phyloP scores from a whole-genome alignment of 1,140 invertebrate species.

The Drosophila pandora region DNA sequence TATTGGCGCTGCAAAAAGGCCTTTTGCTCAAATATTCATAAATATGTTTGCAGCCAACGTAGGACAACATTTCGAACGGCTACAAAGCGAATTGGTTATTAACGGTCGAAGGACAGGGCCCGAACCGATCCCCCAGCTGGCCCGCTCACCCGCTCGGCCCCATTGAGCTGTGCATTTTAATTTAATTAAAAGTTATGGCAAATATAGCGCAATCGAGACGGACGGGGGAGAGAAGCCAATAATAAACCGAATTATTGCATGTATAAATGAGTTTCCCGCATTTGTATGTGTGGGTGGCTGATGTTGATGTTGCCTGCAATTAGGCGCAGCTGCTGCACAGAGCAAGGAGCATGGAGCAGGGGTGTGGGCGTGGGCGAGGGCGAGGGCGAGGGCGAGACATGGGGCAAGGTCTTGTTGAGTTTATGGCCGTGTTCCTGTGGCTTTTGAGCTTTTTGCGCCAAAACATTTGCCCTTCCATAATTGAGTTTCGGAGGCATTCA shows the following conservation, averaged over 20 bases:
- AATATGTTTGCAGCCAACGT: constrained; percentile 61
- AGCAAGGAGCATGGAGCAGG: background rate
- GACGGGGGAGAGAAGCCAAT: constrained; percentile 48
- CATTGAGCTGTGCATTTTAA: constrained; percentile 80
- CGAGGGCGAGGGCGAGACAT: background rate
- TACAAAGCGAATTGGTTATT: constrained; percentile 81
- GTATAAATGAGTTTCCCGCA: constrained; percentile 77
- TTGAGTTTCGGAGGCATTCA: constrained; percentile 72
- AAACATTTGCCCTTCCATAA: constrained; percentile 72
- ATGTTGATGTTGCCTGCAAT: constrained; percentile 68
- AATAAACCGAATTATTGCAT: constrained; percentile 82
- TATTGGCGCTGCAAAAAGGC: background rate
- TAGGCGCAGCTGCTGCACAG: constrained; percentile 69
- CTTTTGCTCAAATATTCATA: constrained; percentile 76
- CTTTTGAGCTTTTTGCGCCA: constrained; percentile 78
- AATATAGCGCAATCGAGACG: constrained; percentile 58
- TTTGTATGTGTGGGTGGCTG: constrained; percentile 29
- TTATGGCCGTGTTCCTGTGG: constrained; percentile 67
- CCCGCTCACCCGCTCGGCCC: constrained; percentile 7
- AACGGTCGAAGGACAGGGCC: constrained; percentile 40
- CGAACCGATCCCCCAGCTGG: constrained; percentile 1
- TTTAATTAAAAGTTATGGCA: constrained; percentile 82
- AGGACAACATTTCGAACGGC: constrained; percentile 45
- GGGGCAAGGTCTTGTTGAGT: constrained; percentile 35
- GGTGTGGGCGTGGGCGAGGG: background rate